phyloP scores from a whole-genome alignment of 2,797 vertebrate species.

The Odontamblyopus rebecca region DNA sequence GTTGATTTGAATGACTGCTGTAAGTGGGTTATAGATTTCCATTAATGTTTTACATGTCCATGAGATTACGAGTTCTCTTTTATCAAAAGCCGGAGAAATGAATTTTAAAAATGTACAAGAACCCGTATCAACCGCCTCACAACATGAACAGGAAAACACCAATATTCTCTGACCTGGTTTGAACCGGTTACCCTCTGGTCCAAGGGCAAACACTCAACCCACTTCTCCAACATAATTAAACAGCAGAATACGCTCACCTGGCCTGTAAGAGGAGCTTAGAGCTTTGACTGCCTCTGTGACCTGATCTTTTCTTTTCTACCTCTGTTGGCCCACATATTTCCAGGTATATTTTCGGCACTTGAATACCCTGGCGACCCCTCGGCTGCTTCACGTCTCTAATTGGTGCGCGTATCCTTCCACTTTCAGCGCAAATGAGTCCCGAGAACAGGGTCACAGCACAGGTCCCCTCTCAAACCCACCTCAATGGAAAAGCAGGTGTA shows the following conservation, averaged over 20 bases:
- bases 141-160: neutral
- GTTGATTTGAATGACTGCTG: too few species aligned
- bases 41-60: too few species aligned
- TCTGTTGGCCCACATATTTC: conserved; percentile 26
- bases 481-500: neutral
- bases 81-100: too few species aligned
- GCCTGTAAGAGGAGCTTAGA: neutral
- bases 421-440: conserved; percentile 30
- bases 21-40: too few species aligned
- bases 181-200: neutral
- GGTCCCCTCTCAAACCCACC: too few species aligned
- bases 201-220: neutral
- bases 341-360: conserved; percentile 38
- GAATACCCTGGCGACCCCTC: conserved; percentile 34
- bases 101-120: too few species aligned
- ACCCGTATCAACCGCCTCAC: too few species aligned
- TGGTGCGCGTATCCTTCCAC: conserved; percentile 39
- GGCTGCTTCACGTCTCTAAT: conserved; percentile 31
- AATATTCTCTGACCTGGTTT: neutral
- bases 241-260: neutral
- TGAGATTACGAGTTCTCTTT: too few species aligned
- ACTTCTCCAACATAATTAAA: neutral
- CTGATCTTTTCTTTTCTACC: conserved; percentile 31
- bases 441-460: conserved; percentile 16
- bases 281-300: conserved; percentile 43